Percentiles rank a stretch among this genome's conserved stretches.
phyloP scores from a whole-genome alignment of 2,113 vertebrate genomes.

The Castor canadensis region DNA sequence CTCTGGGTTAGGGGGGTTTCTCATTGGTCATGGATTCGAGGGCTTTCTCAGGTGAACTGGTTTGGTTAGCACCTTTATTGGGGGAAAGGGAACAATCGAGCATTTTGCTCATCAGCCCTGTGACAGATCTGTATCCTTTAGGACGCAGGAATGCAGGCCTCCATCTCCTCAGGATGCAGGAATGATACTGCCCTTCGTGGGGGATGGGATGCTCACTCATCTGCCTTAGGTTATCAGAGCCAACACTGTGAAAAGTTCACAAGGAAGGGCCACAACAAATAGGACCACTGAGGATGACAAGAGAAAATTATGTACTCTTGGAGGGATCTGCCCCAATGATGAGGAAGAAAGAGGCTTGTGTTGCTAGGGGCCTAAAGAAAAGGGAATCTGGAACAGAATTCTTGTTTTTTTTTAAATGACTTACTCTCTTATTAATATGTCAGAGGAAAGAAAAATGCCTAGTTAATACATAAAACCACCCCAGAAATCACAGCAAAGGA shows the following conservation, averaged over 20 bases:
- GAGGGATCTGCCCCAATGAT: background rate
- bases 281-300: background rate
- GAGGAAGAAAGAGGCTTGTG: background rate
- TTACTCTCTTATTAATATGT: conserved; percentile 51
- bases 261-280: background rate
- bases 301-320: background rate
- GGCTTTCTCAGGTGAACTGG: too few relatives aligned
- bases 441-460: background rate
- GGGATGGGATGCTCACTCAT: too few relatives aligned
- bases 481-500: conserved; percentile 46
- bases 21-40: too few relatives aligned
- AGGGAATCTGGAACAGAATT: background rate
- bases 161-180: too few relatives aligned
- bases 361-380: background rate
- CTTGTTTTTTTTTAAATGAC: conserved; percentile 35
- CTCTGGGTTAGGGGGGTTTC: too few relatives aligned
- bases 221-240: too few relatives aligned
- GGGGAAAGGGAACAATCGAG: too few relatives aligned
- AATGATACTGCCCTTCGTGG: too few relatives aligned
- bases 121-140: too few relatives aligned
- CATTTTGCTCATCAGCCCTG: too few relatives aligned
- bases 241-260: background rate
- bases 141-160: too few relatives aligned
- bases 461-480: conserved; percentile 38
- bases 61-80: too few relatives aligned